Evolutionary conservation across 2,113 vertebrate species (phyloP).

Genomic region (Mirza zaza): DNA sequence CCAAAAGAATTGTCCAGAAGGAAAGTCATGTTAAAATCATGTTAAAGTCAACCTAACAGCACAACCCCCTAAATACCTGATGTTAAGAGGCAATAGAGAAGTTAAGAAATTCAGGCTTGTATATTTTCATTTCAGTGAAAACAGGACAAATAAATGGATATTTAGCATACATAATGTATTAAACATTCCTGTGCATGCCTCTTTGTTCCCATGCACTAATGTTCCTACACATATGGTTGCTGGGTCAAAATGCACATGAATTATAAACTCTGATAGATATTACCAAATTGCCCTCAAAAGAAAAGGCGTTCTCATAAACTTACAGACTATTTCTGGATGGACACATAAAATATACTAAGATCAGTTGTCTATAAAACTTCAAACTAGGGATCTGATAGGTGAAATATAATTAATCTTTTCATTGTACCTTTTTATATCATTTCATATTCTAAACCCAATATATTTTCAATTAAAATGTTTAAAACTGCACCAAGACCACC

Average conservation of each 20-base stretch:
- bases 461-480: not conserved
- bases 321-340: not conserved
- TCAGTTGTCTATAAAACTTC: not conserved
- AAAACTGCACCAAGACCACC: not conserved
- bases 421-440: not conserved
- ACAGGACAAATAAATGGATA: not conserved
- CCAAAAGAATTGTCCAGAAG: not conserved
- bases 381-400: not conserved
- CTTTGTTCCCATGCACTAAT: not conserved
- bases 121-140: not conserved
- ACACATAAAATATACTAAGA: not conserved
- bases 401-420: not conserved
- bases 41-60: not conserved
- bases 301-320: not conserved
- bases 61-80: not conserved
- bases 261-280: not conserved
- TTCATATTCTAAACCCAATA: not conserved
- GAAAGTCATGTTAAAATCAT: not conserved
- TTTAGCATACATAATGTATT: not conserved
- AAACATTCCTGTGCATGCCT: not conserved
- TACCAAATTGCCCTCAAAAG: not conserved
- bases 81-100: not conserved
- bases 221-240: not conserved
- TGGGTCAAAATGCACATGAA: not conserved
- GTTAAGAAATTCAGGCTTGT: not conserved